Evolutionary conservation across 2,797 vertebrate species (phyloP).

Genomic region (Brachyalestes nurse): DNA sequence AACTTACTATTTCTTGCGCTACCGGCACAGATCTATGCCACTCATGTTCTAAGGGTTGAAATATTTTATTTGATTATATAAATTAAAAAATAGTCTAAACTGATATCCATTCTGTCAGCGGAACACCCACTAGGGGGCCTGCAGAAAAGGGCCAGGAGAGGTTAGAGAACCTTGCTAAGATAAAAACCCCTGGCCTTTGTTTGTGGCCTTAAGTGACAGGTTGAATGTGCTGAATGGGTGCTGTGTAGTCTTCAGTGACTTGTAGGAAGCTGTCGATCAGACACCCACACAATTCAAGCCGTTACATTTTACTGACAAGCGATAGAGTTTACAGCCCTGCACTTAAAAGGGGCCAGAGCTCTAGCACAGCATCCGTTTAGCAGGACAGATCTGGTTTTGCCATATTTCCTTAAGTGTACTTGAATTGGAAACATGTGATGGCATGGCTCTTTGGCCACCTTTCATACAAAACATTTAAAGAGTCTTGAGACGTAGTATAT

Average conservation of each 20-base stretch:
- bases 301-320: slow-evolving; percentile 46
- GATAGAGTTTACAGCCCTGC: slow-evolving; percentile 42
- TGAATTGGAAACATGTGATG: slow-evolving; percentile 57
- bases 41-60: no score
- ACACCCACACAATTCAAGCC: slow-evolving; percentile 14
- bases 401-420: slow-evolving; percentile 42
- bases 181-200: background rate
- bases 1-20: no score
- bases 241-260: slow-evolving; percentile 1
- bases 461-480: slow-evolving; percentile 50
- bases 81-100: no score
- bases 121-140: no score
- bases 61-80: no score
- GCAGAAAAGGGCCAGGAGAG: background rate
- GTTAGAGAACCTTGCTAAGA: background rate
- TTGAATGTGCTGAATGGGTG: slow-evolving; percentile 1
- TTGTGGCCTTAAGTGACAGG: background rate
- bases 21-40: no score
- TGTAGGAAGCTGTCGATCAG: slow-evolving; percentile 25
- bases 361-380: slow-evolving; percentile 17
- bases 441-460: slow-evolving; percentile 49
- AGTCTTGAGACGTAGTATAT: slow-evolving; percentile 25
- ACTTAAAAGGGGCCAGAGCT: slow-evolving; percentile 28
- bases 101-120: no score
- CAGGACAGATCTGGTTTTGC: slow-evolving; percentile 50